Evolutionary conservation across 92 coral and sea anemone genomes (phyloP).

Genomic region (Nematostella vectensis): DNA sequence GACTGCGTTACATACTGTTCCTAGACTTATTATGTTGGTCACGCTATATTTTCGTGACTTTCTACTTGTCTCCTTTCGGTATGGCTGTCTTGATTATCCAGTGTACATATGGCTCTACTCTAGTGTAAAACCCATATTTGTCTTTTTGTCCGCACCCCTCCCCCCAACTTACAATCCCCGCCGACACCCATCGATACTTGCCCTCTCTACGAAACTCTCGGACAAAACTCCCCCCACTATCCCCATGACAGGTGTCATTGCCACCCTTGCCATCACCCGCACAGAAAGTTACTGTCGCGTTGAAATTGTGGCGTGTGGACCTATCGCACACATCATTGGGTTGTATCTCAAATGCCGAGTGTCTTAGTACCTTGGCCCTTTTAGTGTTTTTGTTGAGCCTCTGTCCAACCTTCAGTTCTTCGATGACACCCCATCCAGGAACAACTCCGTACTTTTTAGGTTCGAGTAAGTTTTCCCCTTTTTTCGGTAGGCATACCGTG

Average conservation of each 20-base stretch:
- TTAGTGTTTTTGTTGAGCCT: not conserved
- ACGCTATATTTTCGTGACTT: no score
- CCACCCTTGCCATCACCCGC: conserved; percentile 68
- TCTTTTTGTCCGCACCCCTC: conserved; percentile 56
- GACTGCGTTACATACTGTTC: no score
- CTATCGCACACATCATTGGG: conserved; percentile 25
- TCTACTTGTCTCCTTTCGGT: no score
- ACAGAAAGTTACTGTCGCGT: conserved; percentile 42
- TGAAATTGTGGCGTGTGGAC: conserved; percentile 2
- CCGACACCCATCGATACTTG: conserved; percentile 44
- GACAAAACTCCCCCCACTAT: conserved; percentile 55
- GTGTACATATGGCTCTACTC: conserved; percentile 46
- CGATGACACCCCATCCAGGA: conserved; percentile 61
- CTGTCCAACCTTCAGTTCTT: conserved; percentile 7
- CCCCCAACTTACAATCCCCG: conserved; percentile 86
- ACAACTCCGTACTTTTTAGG: conserved; percentile 33
- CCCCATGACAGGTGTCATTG: conserved; percentile 55
- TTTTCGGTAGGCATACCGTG: conserved; percentile 52
- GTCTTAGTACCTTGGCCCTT: conserved; percentile 34
- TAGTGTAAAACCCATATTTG: conserved; percentile 57
- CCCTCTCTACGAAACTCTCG: conserved; percentile 27
- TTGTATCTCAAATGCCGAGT: conserved; percentile 46
- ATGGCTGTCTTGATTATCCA: conserved; percentile 73
- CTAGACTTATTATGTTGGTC: no score
- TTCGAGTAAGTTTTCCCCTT: conserved; percentile 14